A percentile compares a stretch with the other conserved stretches of the same genome.
phyloP scores from a whole-genome alignment of 2,888 invertebrate genomes.

The Drosophila affinis region DNA sequence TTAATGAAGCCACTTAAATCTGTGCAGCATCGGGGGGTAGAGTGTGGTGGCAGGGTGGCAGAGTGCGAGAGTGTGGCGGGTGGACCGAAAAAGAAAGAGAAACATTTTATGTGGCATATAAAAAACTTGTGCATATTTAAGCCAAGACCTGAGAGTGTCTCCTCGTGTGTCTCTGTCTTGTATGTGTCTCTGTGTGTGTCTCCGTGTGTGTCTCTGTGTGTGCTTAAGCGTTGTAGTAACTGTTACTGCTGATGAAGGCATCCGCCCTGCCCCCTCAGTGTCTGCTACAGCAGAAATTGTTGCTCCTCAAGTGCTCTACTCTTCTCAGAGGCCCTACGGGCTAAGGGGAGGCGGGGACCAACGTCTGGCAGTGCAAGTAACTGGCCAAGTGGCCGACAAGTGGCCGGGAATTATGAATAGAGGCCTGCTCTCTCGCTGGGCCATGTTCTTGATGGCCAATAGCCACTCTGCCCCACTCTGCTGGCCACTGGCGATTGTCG shows the following conservation, averaged over 20 bases:
- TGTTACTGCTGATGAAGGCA: constrained; percentile 60
- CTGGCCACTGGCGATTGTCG: neutral
- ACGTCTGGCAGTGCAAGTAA: constrained; percentile 31
- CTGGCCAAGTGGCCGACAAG: constrained; percentile 21
- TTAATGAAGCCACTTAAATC: constrained; percentile 83
- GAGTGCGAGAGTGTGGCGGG: constrained; percentile 16
- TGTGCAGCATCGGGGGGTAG: constrained; percentile 51
- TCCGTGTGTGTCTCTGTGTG: constrained; percentile 24
- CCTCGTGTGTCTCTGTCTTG: constrained; percentile 31
- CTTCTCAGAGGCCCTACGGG: neutral
- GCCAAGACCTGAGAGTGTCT: constrained; percentile 21
- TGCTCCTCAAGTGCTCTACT: constrained; percentile 6
- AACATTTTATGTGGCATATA: constrained; percentile 61
- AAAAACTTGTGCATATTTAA: constrained; percentile 70
- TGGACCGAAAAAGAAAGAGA: constrained; percentile 46
- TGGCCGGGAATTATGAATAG: constrained; percentile 35
- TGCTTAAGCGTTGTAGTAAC: constrained; percentile 52
- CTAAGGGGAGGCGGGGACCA: constrained; percentile 1
- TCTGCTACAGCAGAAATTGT: constrained; percentile 32
- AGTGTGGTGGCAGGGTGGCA: constrained; percentile 14
- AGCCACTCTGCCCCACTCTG: neutral
- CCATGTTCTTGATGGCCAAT: neutral
- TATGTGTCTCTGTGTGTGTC: constrained; percentile 28
- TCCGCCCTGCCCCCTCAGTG: constrained; percentile 32
- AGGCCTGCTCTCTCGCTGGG: neutral